Conservation (phyloP, 1,140 invertebrate species). For the Ruditapes philippinarum region DNA sequence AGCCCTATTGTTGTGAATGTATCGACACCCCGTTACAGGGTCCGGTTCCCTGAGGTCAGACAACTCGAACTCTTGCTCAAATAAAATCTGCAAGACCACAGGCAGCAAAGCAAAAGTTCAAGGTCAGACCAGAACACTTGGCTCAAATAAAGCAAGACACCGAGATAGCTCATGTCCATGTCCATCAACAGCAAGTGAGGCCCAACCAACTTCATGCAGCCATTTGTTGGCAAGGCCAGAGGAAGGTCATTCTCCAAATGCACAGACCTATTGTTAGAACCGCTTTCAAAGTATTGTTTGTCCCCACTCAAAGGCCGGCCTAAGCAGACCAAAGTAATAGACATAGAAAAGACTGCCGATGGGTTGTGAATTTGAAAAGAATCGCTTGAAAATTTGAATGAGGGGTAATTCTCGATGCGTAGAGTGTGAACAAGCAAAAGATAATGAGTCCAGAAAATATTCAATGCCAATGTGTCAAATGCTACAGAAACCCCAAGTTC, state of each 20-base stretch:
- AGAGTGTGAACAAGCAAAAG: no score
- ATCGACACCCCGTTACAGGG: constrained; percentile 15
- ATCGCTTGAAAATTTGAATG: constrained; percentile 97
- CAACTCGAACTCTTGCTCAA: constrained; percentile 84
- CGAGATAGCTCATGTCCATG: constrained; percentile 78
- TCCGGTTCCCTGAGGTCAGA: constrained; percentile 61
- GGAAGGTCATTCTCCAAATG: constrained; percentile 21
- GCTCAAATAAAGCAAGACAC: constrained; percentile 84
- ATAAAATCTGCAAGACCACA: constrained; percentile 84
- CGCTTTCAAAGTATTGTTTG: constrained; percentile 78
- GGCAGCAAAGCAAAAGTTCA: constrained; percentile 75
- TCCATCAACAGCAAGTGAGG: constrained; percentile 65
- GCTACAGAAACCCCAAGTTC: constrained; percentile 40
- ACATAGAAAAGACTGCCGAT: constrained; percentile 66
- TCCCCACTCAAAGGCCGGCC: constrained; percentile 51
- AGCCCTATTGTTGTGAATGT: constrained; percentile 35
- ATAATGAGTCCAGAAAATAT: constrained; percentile 50
- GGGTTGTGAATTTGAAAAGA: constrained; percentile 96
- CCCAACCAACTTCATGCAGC: constrained; percentile 56
- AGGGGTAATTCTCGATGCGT: no score
- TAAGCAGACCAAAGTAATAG: constrained; percentile 55
- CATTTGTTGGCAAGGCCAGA: constrained; percentile 63
- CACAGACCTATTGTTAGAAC: constrained; percentile 55
- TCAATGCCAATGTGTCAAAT: neutral
- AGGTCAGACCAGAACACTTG: constrained; percentile 81